phyloP scores from a whole-genome alignment of 2,113 vertebrate species.

The Cichladusa arquata region DNA sequence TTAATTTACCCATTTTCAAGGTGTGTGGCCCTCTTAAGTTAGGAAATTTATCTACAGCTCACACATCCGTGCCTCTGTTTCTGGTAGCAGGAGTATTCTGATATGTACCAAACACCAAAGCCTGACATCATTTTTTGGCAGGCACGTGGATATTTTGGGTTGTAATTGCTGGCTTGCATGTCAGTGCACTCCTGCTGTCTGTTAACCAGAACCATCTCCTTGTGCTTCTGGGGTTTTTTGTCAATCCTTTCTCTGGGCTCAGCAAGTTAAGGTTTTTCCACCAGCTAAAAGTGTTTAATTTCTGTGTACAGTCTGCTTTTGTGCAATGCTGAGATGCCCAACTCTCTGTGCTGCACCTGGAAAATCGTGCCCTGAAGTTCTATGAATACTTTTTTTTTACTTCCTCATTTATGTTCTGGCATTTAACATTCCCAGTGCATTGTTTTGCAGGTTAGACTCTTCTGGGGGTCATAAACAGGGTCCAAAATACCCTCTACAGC shows the following conservation, averaged over 20 bases:
- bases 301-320: neutral
- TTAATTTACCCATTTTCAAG: constrained; percentile 10
- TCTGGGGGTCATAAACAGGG: neutral
- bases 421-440: neutral
- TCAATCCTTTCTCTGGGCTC: neutral
- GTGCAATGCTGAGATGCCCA: neutral
- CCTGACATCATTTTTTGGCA: constrained; percentile 58
- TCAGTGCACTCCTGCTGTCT: constrained; percentile 41
- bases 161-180: constrained; percentile 41
- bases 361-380: neutral
- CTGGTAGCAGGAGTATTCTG: constrained; percentile 20
- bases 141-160: neutral
- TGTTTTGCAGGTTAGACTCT: neutral
- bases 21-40: constrained; percentile 46
- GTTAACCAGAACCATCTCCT: neutral
- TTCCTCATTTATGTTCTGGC: neutral
- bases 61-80: neutral
- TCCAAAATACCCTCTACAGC: neutral
- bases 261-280: neutral
- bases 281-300: neutral
- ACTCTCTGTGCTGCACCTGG: neutral
- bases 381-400: neutral
- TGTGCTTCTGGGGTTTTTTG: neutral
- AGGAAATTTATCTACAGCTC: constrained; percentile 6
- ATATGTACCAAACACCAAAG: constrained; percentile 20